Conservation (phyloP, 2,797 vertebrate species). For the Hyperoplus immaculatus region DNA sequence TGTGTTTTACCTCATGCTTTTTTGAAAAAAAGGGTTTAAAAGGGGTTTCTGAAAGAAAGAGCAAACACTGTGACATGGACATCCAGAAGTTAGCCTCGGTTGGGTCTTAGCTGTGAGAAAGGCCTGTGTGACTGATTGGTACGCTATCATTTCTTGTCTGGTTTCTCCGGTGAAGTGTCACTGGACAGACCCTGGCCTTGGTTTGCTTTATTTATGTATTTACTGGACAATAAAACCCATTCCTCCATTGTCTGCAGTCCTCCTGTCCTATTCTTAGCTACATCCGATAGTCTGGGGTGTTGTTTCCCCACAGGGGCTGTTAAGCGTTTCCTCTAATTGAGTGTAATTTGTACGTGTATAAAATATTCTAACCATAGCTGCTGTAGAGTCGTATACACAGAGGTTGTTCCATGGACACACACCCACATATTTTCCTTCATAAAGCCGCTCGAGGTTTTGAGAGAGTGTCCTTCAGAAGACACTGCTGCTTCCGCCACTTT, state of each 20-base stretch:
- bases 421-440: constrained; percentile 41
- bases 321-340: not conserved
- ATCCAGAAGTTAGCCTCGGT: not conserved
- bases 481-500: constrained; percentile 54
- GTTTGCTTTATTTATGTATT: not conserved
- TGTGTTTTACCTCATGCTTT: not conserved
- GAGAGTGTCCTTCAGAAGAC: constrained; percentile 43
- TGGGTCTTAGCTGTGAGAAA: not conserved
- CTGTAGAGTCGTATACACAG: constrained; percentile 20
- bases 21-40: too few relatives aligned
- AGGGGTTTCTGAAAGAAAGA: not conserved
- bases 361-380: constrained; percentile 10
- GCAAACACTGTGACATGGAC: not conserved
- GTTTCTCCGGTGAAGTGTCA: not conserved
- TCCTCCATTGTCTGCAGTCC: too few relatives aligned
- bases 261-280: not conserved
- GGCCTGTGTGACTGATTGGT: not conserved
- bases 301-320: not conserved
- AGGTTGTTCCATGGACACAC: constrained; percentile 40
- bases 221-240: not conserved
- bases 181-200: not conserved
- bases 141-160: not conserved
- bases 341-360: constrained; percentile 33
- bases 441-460: constrained; percentile 44
- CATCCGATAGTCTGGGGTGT: not conserved